These are phyloP conservation scores for Melitaea athalia DNA, from an alignment of 2,888 invertebrate genomes.

Conservation along the genomic window DNA sequence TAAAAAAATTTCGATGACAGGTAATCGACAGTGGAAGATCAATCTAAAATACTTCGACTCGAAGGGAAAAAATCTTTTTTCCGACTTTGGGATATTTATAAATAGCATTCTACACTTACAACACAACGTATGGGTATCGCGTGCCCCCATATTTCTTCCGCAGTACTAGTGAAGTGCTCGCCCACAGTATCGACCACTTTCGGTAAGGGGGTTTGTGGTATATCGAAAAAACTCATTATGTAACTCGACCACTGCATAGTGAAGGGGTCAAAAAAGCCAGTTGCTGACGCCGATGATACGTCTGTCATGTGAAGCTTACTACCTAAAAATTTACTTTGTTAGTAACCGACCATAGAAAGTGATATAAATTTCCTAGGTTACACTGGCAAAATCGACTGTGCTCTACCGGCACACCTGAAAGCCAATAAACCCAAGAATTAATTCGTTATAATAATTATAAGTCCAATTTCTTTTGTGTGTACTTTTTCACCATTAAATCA, in stretches of 20 bases:
- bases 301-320: conserved; percentile 89
- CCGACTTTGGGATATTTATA: not conserved
- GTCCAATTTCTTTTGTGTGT: too few species aligned
- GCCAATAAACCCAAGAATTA: too few species aligned
- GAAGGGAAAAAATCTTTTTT: not conserved
- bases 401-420: too few species aligned
- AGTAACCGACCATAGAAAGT: too few species aligned
- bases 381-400: too few species aligned
- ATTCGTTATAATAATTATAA: too few species aligned
- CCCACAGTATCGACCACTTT: conserved; percentile 89
- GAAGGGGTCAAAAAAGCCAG: conserved; percentile 97
- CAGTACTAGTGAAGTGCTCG: conserved; percentile 86
- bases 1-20: not conserved
- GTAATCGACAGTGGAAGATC: not conserved
- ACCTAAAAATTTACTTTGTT: conserved; percentile 48
- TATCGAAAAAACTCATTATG: conserved; percentile 86
- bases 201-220: conserved; percentile 90
- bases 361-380: too few species aligned
- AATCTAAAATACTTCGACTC: not conserved
- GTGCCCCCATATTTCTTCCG: conserved; percentile 86
- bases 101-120: conserved; percentile 76
- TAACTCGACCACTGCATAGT: conserved; percentile 91
- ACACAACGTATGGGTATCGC: conserved; percentile 90
- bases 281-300: conserved; percentile 94
- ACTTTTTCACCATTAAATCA: too few species aligned